These are phyloP conservation scores for Agrilus biguttatus DNA, from an alignment of 2,888 invertebrate species.

Conservation along the genomic window DNA sequence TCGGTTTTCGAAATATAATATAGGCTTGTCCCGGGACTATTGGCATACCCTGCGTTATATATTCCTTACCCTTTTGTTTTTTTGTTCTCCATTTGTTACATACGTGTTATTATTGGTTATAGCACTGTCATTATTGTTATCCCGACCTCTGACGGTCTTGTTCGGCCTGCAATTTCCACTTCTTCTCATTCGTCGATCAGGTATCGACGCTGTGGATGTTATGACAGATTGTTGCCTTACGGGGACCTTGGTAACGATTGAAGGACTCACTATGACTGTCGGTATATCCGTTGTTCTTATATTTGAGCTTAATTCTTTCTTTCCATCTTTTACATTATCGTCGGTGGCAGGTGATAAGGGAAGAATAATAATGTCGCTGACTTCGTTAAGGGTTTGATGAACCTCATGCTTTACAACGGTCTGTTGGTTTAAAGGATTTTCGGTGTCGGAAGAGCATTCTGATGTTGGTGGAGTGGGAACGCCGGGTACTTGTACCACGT, in stretches of 20 bases:
- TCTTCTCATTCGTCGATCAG: conserved; percentile 22
- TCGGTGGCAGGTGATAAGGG: conserved; percentile 34
- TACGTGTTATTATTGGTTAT: conserved; percentile 15
- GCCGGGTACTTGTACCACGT: conserved; percentile 29
- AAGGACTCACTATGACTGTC: conserved; percentile 11
- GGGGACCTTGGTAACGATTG: conserved; percentile 7
- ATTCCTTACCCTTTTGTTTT: conserved; percentile 18
- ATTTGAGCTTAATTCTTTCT: conserved; percentile 5
- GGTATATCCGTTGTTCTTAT: neutral
- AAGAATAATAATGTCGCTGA: conserved; percentile 31
- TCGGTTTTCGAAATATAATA: no score
- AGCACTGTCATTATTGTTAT: conserved; percentile 17
- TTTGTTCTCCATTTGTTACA: conserved; percentile 9
- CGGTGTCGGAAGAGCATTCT: conserved; percentile 59
- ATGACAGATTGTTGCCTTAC: conserved; percentile 15
- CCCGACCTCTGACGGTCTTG: conserved; percentile 17
- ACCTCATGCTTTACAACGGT: conserved; percentile 4
- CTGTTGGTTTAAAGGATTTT: conserved; percentile 33
- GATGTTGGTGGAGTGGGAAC: conserved; percentile 54
- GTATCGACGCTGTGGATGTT: conserved; percentile 16
- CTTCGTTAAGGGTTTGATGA: conserved; percentile 26
- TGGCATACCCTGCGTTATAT: neutral
- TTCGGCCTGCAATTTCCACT: conserved; percentile 16
- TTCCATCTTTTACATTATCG: conserved; percentile 21
- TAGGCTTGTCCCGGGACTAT: neutral